phyloP scores from a whole-genome alignment of 2,888 invertebrate genomes.

The Melanchra persicariae region DNA sequence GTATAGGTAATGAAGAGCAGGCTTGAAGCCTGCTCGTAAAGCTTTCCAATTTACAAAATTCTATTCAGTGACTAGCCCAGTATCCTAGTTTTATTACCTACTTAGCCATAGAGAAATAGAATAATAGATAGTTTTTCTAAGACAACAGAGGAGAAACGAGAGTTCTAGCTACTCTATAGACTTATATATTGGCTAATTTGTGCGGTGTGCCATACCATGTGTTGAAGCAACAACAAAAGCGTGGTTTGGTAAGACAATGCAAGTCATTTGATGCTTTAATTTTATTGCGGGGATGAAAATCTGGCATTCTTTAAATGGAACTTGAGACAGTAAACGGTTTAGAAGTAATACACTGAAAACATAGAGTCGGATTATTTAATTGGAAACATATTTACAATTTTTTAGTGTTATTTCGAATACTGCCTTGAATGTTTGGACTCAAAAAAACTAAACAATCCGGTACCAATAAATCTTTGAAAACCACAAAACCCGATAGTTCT shows the following conservation, averaged over 20 bases:
- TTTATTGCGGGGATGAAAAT: background rate
- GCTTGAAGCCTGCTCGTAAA: slow-evolving; percentile 4
- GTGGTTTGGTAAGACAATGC: background rate
- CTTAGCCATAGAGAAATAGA: slow-evolving; percentile 8
- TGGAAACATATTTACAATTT: background rate
- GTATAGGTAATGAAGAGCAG: background rate
- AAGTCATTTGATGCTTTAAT: background rate
- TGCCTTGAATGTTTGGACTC: background rate
- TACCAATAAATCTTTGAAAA: background rate
- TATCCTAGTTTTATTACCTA: slow-evolving; percentile 40
- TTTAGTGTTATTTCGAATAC: background rate
- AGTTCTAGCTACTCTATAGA: background rate
- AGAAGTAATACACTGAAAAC: background rate
- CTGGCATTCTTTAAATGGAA: background rate
- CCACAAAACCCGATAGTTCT: background rate
- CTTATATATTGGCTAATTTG: too few relatives aligned
- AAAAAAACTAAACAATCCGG: background rate
- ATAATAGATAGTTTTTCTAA: slow-evolving; percentile 1
- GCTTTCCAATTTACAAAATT: slow-evolving; percentile 16
- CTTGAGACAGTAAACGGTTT: background rate
- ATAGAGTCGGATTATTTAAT: background rate
- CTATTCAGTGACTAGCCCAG: slow-evolving; percentile 12
- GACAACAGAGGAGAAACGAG: slow-evolving; percentile 4
- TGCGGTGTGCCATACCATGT: background rate
- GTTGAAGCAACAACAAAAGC: background rate